Evolutionary conservation across 2,797 vertebrate species (phyloP).

Genomic region (Euphonia xanthogaster): DNA sequence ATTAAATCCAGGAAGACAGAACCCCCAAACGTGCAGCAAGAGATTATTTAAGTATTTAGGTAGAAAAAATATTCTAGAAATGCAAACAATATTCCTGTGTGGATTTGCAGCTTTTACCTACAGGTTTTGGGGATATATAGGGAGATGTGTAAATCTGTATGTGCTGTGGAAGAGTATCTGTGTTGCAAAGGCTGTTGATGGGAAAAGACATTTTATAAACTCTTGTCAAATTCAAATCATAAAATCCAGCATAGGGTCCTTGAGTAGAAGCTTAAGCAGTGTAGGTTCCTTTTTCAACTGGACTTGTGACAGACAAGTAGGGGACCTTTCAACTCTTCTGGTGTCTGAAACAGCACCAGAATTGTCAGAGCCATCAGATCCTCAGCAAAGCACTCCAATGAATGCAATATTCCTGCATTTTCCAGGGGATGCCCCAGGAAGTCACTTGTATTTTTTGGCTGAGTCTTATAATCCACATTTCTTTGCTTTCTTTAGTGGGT

Average conservation of each 20-base stretch:
- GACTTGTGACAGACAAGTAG: accelerated
- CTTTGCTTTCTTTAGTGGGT: not conserved
- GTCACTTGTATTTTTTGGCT: not conserved
- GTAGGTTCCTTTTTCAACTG: not conserved
- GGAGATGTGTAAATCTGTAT: not conserved
- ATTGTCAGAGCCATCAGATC: not conserved
- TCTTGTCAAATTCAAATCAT: not conserved
- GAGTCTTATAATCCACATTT: not conserved
- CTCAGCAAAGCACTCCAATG: not conserved
- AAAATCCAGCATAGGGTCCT: not conserved
- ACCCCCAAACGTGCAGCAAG: not conserved
- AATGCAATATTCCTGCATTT: not conserved
- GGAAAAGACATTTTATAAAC: not conserved
- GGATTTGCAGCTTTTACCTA: not conserved
- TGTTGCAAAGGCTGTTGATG: not conserved
- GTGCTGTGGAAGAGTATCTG: not conserved
- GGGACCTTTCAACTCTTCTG: not conserved
- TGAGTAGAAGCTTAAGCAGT: not conserved
- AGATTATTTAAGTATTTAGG: not conserved
- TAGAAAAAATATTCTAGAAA: not conserved
- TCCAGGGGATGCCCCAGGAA: not conserved
- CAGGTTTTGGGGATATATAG: not conserved
- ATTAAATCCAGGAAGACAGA: not conserved
- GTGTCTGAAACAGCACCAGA: not conserved
- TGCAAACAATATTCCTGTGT: not conserved